Conservation (phyloP, 2,797 vertebrate species). For the Dromococcyx pavoninus region DNA sequence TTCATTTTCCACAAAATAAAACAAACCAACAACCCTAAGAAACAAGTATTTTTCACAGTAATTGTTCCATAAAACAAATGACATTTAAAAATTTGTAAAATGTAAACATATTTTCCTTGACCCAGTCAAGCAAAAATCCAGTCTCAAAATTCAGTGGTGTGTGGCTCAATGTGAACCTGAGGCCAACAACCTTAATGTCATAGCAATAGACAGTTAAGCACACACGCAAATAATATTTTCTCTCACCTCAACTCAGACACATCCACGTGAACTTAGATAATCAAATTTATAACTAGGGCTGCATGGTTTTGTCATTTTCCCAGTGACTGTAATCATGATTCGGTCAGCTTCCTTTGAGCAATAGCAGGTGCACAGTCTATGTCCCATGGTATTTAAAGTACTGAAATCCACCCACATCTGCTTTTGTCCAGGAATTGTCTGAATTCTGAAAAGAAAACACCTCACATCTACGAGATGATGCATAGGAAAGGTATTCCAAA, state of each 20-base stretch:
- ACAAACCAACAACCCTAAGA: not conserved
- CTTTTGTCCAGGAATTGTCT: not conserved
- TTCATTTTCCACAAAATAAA: not conserved
- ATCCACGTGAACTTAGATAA: constrained; percentile 53
- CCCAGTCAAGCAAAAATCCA: not conserved
- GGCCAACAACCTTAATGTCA: not conserved
- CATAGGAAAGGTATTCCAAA: not conserved
- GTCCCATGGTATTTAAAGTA: constrained; percentile 73
- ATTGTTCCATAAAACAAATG: not conserved
- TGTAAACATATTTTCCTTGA: not conserved
- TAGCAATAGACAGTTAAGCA: not conserved
- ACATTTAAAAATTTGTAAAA: not conserved
- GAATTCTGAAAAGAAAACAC: constrained; percentile 4
- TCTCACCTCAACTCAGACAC: constrained; percentile 59
- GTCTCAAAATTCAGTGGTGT: not conserved
- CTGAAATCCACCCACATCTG: constrained; percentile 50
- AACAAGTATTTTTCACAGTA: not conserved
- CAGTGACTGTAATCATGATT: constrained; percentile 74
- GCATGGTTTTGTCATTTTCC: constrained; percentile 72
- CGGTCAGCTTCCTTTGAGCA: constrained; percentile 75
- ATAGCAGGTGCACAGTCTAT: constrained; percentile 61
- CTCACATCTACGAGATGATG: not conserved
- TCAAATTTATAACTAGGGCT: constrained; percentile 61
- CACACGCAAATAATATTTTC: not conserved
- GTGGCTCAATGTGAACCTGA: not conserved